phyloP scores from a whole-genome alignment of 2,113 vertebrate genomes.

The Suncus etruscus region DNA sequence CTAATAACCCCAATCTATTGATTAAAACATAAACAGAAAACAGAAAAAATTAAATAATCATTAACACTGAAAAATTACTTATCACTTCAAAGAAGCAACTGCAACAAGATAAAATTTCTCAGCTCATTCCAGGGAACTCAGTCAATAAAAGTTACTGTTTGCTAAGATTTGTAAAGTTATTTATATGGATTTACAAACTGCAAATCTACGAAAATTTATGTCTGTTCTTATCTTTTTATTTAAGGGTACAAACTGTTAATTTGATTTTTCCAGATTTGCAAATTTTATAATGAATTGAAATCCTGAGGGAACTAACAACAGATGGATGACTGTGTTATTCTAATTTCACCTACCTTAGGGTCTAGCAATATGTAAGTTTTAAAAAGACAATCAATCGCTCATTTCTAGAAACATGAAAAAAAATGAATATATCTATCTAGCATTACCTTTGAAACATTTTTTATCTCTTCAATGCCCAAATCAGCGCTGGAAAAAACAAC shows the following conservation, averaged over 20 bases:
- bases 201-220: constrained; percentile 68
- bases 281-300: constrained; percentile 84
- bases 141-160: constrained; percentile 68
- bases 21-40: constrained; percentile 57
- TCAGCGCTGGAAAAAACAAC: not conserved
- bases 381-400: constrained; percentile 85
- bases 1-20: not conserved
- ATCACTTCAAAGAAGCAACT: constrained; percentile 56
- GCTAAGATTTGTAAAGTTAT: constrained; percentile 69
- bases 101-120: not conserved
- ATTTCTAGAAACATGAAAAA: constrained; percentile 84
- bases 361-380: constrained; percentile 84
- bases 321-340: constrained; percentile 85
- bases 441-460: constrained; percentile 70
- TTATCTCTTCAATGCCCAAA: not conserved
- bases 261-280: constrained; percentile 85
- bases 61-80: constrained; percentile 18
- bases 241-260: constrained; percentile 84
- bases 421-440: constrained; percentile 68
- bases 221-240: constrained; percentile 78
- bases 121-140: not conserved
- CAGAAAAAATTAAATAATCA: constrained; percentile 22
- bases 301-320: constrained; percentile 84
- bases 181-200: constrained; percentile 63
- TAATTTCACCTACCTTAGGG: constrained; percentile 86